Percentiles rank a stretch among this genome's conserved stretches.
phyloP scores from a whole-genome alignment of 2,888 invertebrate species.

The Chrysotoxum bicinctum region DNA sequence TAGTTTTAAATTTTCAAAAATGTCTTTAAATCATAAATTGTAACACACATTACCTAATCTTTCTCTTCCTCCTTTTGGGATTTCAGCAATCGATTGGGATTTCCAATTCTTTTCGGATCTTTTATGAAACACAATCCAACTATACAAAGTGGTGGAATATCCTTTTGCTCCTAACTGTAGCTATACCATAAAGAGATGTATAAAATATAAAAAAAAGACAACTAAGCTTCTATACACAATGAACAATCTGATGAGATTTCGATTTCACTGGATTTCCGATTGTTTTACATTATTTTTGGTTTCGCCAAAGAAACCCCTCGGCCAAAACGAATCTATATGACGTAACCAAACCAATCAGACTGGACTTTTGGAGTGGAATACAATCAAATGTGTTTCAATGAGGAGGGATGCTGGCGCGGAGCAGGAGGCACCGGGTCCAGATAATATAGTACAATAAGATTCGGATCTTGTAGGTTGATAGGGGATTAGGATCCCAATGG shows the following conservation, averaged over 20 bases:
- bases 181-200: neutral
- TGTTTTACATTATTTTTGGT: constrained; percentile 60
- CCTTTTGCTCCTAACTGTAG: neutral
- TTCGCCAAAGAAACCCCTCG: constrained; percentile 10
- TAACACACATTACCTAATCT: neutral
- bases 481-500: constrained; percentile 56
- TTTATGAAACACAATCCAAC: constrained; percentile 1
- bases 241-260: constrained; percentile 63
- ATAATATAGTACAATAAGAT: constrained; percentile 26
- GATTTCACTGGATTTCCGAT: constrained; percentile 56
- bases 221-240: constrained; percentile 47
- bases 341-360: neutral
- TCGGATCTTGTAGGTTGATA: constrained; percentile 48
- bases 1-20: no score
- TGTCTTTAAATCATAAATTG: no score
- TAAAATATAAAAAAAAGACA: neutral
- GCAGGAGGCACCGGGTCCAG: neutral
- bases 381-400: constrained; percentile 7
- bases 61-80: neutral
- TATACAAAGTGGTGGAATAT: constrained; percentile 17
- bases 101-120: constrained; percentile 2
- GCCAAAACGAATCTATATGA: neutral
- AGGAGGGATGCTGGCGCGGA: neutral
- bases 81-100: neutral
- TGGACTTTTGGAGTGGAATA: constrained; percentile 11